phyloP scores from a whole-genome alignment of 2,797 vertebrate genomes.

The Bucorvus abyssinicus region DNA sequence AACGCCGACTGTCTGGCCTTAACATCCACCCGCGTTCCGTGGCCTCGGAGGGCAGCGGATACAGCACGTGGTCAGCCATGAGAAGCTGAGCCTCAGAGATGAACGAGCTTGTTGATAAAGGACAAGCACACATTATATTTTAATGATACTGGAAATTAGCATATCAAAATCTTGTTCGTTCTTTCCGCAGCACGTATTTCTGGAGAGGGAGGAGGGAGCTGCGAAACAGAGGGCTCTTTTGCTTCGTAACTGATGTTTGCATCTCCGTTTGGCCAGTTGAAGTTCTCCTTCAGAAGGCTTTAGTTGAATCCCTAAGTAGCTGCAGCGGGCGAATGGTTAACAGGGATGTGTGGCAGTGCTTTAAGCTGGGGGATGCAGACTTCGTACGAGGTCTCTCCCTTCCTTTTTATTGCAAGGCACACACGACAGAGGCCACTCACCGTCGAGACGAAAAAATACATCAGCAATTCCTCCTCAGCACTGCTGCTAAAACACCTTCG shows the following conservation, averaged over 20 bases:
- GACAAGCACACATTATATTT: not conserved
- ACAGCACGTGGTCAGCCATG: not conserved
- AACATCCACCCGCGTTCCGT: not conserved
- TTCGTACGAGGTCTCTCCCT: not conserved
- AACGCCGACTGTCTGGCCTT: not conserved
- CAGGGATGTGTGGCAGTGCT: not conserved
- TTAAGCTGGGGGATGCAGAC: not conserved
- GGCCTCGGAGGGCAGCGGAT: not conserved
- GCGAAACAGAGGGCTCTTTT: not conserved
- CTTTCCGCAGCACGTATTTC: fast-evolving
- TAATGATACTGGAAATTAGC: not conserved
- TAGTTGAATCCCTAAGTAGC: not conserved
- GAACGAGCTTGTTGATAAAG: not conserved
- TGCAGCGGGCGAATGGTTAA: not conserved
- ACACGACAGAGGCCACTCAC: not conserved
- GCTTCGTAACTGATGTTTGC: not conserved
- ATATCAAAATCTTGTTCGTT: not conserved
- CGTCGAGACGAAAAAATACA: not conserved
- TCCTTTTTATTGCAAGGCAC: not conserved
- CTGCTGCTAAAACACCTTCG: not conserved
- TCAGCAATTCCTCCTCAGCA: not conserved
- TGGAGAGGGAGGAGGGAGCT: not conserved
- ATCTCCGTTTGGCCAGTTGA: not conserved
- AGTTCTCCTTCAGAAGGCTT: not conserved
- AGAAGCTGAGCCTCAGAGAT: not conserved